Percentiles rank a stretch among this genome's conserved stretches.
These are phyloP conservation scores for Nowickia ferox DNA, from an alignment of 2,888 invertebrate species.

Conservation along the genomic window DNA sequence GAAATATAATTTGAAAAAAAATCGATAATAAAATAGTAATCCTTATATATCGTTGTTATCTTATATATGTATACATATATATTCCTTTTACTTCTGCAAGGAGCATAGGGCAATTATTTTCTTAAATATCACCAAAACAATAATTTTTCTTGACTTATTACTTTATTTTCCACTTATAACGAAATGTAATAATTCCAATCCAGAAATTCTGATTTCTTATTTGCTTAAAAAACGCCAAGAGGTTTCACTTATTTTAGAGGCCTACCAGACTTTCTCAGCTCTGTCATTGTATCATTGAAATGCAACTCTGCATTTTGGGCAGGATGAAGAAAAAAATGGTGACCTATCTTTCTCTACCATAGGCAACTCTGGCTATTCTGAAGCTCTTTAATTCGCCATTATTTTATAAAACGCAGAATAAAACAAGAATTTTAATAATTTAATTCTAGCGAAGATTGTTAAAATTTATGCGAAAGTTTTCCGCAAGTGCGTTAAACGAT, in stretches of 20 bases:
- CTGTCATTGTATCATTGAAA: neutral
- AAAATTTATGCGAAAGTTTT: conserved; percentile 75
- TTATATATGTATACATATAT: too few relatives aligned
- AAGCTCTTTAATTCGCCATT: conserved; percentile 70
- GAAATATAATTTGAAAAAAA: too few relatives aligned
- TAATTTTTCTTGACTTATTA: too few relatives aligned
- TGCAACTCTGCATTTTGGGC: conserved; percentile 38
- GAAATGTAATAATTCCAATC: too few relatives aligned
- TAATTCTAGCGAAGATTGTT: conserved; percentile 73
- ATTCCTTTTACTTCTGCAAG: too few relatives aligned
- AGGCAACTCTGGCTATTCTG: conserved; percentile 70
- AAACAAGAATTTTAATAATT: conserved; percentile 60
- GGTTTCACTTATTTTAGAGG: neutral
- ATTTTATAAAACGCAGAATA: conserved; percentile 69
- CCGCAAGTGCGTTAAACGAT: conserved; percentile 74
- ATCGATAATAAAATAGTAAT: too few relatives aligned
- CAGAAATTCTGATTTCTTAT: too few relatives aligned
- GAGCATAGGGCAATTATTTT: too few relatives aligned
- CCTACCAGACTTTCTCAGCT: conserved; percentile 23
- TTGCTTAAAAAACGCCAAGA: neutral
- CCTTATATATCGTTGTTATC: too few relatives aligned
- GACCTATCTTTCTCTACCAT: conserved; percentile 59
- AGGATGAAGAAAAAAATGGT: conserved; percentile 56
- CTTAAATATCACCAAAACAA: too few relatives aligned
- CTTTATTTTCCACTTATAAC: too few relatives aligned